A percentile compares a stretch with the other conserved stretches of the same genome.
Conservation (phyloP, 1,140 invertebrate genomes). For the Eriosoma lanigerum region DNA sequence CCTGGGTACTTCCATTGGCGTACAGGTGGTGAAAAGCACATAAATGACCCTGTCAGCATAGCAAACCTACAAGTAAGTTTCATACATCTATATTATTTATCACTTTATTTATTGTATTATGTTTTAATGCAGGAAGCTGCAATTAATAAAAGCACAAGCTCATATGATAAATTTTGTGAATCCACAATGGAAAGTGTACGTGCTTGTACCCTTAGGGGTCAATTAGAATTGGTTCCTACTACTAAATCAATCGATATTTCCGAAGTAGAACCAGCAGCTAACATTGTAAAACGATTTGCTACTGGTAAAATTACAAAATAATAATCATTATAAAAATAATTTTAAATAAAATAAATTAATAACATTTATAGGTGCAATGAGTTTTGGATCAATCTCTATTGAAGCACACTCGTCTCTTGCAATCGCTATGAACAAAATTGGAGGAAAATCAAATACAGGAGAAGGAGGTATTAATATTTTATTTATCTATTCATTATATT, state of each 20-base stretch:
- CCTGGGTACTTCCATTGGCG: constrained; percentile 96
- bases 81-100: not conserved
- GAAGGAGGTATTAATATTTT: constrained; percentile 64
- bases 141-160: constrained; percentile 73
- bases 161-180: constrained; percentile 87
- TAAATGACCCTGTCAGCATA: constrained; percentile 94
- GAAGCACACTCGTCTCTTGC: constrained; percentile 95
- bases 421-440: constrained; percentile 91
- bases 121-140: constrained; percentile 72
- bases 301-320: constrained; percentile 60
- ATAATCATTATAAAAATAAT: constrained; percentile 10
- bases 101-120: not conserved
- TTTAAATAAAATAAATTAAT: constrained; percentile 41
- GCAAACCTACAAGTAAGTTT: constrained; percentile 78
- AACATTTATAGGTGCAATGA: constrained; percentile 73
- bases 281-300: constrained; percentile 92
- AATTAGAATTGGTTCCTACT: constrained; percentile 79
- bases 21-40: constrained; percentile 94
- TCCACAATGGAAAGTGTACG: constrained; percentile 83
- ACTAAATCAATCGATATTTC: constrained; percentile 77
- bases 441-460: constrained; percentile 75
- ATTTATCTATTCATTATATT: not conserved
- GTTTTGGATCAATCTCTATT: constrained; percentile 87
- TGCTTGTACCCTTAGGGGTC: constrained; percentile 88
- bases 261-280: constrained; percentile 88